Evolutionary conservation across 1,140 invertebrate genomes (phyloP), one percentile per base, ranked within the genome.

Genomic region (Elymnias hypermnestra): DNA sequence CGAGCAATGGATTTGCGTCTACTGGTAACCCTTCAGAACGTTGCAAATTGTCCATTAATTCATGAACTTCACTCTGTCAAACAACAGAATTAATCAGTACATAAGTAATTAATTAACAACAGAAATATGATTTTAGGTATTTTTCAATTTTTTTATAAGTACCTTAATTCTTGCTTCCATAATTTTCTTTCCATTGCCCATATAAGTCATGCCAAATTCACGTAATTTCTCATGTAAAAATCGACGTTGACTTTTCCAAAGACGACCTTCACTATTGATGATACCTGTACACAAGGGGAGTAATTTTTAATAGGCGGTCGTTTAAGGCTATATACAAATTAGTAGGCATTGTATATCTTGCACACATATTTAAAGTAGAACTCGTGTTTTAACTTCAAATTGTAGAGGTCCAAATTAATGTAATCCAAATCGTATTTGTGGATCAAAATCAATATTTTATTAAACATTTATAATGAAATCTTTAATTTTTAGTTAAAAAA

Each of bases 221-320:
- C 96, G 88, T 1, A 98, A 87, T 43, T 95, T 92, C 50, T 95
- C 92, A 61, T 98, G 94, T 7, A 98, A 88, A 86, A 98, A 98
- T 49, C 92, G 90, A 39, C 97, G 88, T 73, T 98, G 95, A 55
- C 95, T 94, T 73, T 96, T 95, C 97, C 97, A 98, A 59, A 97
- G 85, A 44, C 92, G 90, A 36, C 97, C 97, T 53, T 95, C 94
- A 43, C 94, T 93, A 76, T 97, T 97, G 57, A 98, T 91, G 49
- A 98, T 92, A 62, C 97, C 97, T 97, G 87, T 14, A 89, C 84
- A 68, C 39, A 87, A 53, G 72, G 65, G 76, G 71, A 57, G 26
- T 57, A 37, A 52, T 51, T 42, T 52, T 51, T 46, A 63, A 63
- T 67, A 69, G 65, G 72, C 65, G 69, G 68, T 46, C 47, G 59